A percentile compares a stretch with the other conserved stretches of the same genome.
Evolutionary conservation across 35 echinoderm and acorn worm species (phyloP).

Genomic region (Patiria miniata): DNA sequence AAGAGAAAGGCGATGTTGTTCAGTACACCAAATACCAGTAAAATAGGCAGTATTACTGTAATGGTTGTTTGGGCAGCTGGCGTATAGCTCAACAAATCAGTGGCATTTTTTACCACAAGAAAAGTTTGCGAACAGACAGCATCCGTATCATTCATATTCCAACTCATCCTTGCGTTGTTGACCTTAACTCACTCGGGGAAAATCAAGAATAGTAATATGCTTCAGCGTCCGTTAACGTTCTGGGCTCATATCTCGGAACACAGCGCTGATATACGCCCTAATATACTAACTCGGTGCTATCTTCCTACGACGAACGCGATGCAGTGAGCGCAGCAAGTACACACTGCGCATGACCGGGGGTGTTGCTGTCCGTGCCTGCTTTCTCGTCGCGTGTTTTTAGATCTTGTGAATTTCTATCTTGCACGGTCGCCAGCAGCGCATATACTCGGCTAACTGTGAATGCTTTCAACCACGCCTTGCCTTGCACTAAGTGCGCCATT

Average conservation of each 20-base stretch:
- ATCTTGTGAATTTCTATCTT: not conserved
- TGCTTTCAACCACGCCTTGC: not conserved
- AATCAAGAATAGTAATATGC: no score
- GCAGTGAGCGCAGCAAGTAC: not conserved
- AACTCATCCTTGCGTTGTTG: no score
- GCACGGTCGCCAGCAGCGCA: no score
- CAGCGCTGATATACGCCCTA: not conserved
- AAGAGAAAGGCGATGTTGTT: conserved; percentile 84
- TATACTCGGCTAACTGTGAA: not conserved
- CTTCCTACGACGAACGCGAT: not conserved
- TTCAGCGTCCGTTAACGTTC: no score
- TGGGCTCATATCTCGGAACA: no score
- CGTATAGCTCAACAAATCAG: conserved; percentile 23
- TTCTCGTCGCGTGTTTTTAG: not conserved
- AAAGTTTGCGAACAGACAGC: not conserved
- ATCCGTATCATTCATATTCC: no score
- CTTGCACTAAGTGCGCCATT: not conserved
- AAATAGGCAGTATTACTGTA: conserved; percentile 59
- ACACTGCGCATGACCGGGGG: not conserved
- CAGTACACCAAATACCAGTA: conserved; percentile 63
- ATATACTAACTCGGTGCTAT: not conserved
- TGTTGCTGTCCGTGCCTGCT: not conserved
- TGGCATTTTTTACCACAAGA: not conserved
- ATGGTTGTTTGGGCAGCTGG: conserved; percentile 24
- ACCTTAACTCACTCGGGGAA: no score